Base-by-base conservation (phyloP, 2,888 invertebrate genomes). In the Phyllotreta cruciferae region DNA sequence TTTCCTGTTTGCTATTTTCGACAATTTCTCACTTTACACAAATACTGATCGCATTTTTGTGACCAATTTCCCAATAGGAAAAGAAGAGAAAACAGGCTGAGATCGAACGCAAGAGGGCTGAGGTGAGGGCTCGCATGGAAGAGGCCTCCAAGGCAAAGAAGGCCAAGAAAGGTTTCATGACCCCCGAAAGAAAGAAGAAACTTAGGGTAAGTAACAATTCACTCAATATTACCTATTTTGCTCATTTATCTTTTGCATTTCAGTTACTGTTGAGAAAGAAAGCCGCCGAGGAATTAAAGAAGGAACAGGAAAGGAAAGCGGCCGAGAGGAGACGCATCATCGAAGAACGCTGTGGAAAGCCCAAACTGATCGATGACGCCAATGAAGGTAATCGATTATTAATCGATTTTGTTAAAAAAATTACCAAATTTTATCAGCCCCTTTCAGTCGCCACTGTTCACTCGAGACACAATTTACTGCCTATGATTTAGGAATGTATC, bases 151-250 rank as follows among this genome's bases (percentile, higher is more conserved):
- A 95, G 83, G 95, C 94, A 82, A 98, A 98, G 87, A 97, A 96
- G 87, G 96, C 95, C 82, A 98, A 98, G 92, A 98, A 98, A 87
- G 98, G 98, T 89, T 98, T 98, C 91, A 97, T 97, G 95, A 97
- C 98, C 80, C 97, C 98, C 70, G 98, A 98, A 86, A 96, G 98
- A 86, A 98, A 98, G 93, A 98, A 98, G 94, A 97, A 98, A 85
- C 94, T 98, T 81, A 92, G 98, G 90, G 97, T 97, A 81, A 87
- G 92, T 86, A 37, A 36, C 8, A 35, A 44, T 52, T 53, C 35
- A 36, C 41, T 35, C 10, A 6, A 35, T n/a, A n/a, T 39, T 7
- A 8, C 14, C n/a, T n/a, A 9, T 7, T 9, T 34, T 34, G 9
- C 8, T 38, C 10, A 24, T n/a, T n/a, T n/a, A n/a, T n/a, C 42